Conservation (phyloP, 1,140 invertebrate species). For the Cotesia typhae region DNA sequence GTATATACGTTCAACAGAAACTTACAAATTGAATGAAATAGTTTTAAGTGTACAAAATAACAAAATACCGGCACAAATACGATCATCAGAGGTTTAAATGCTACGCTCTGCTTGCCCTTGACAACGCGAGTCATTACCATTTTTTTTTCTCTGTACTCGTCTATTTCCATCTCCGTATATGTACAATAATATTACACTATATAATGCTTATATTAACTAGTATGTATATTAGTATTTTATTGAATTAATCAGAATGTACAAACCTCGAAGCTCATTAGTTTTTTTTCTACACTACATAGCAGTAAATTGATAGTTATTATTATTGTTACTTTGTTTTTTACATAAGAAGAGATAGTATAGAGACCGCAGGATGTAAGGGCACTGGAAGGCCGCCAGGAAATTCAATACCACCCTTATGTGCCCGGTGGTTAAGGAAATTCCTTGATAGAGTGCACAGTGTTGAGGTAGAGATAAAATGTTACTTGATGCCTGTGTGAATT, state of each 20-base stretch:
- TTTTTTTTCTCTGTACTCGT: conserved; percentile 33
- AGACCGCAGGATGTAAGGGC: too few species aligned
- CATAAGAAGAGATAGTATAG: too few species aligned
- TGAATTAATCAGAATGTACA: too few species aligned
- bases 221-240: too few species aligned
- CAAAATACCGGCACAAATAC: conserved; percentile 48
- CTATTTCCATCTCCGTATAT: conserved; percentile 10
- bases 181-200: not conserved
- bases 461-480: conserved; percentile 13
- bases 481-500: conserved; percentile 30
- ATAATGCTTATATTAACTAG: not conserved
- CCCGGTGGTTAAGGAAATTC: not conserved
- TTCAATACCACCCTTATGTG: not conserved
- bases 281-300: too few species aligned
- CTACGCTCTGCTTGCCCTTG: conserved; percentile 61
- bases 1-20: not conserved
- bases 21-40: conserved; percentile 1
- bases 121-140: conserved; percentile 59
- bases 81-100: conserved; percentile 61
- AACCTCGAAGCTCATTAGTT: too few species aligned
- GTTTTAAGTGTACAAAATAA: conserved; percentile 16
- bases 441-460: not conserved
- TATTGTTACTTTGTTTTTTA: too few species aligned
- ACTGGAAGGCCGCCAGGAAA: not conserved
- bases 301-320: too few species aligned